Evolutionary conservation across 2,113 vertebrate species (phyloP), one percentile per base, ranked within the genome.

Genomic region (Dipodomys stephensi): DNA sequence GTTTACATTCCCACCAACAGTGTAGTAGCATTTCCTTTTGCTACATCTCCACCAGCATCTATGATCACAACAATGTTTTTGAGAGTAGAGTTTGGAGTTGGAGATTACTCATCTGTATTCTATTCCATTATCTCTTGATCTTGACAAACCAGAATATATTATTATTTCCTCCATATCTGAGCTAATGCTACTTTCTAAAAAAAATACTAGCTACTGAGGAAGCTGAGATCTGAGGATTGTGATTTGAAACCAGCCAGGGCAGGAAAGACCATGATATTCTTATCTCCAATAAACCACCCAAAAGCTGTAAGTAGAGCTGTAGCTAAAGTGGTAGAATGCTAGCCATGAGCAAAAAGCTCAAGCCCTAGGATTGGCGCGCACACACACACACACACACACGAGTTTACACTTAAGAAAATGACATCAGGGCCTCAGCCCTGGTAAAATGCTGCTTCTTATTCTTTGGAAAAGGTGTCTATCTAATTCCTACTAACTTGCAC

Each of bases 331-430:
- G 49, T 49, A 49, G 49, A 49, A 12, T 49, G 49, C 9, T 49
- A 49, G 49, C 9, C 49, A 11, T 49, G 49, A 49, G 49, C 49
- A 49, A 49, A 49, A 49, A 49, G 49, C 49, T 49, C 49, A 49
- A 49, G 49, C 49, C 49, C 49, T 49, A 12, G 49, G 49, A 49
- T 10, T 49, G 49, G 49, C 9, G 8, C 49, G 1, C 9, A 49
- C 8, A 49, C 9, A 49, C 9, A 49, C 49, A 12, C 10, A 12
- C 49, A 12, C 49, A 49, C 8, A 49, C 9, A 49, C 1, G 12
- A 49, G 49, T 83, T 88, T 88, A 13, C 15, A 6, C 64, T 94
- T 69, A 67, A 73, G 57, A 92, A 91, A 92, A 76, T 65, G 16
- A n/a, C 44, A 87, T 49, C 49, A 12, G 49, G 49, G 49, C 57